Base-by-base conservation (phyloP, 2,888 invertebrate species). In the Ennomos erosarius region DNA sequence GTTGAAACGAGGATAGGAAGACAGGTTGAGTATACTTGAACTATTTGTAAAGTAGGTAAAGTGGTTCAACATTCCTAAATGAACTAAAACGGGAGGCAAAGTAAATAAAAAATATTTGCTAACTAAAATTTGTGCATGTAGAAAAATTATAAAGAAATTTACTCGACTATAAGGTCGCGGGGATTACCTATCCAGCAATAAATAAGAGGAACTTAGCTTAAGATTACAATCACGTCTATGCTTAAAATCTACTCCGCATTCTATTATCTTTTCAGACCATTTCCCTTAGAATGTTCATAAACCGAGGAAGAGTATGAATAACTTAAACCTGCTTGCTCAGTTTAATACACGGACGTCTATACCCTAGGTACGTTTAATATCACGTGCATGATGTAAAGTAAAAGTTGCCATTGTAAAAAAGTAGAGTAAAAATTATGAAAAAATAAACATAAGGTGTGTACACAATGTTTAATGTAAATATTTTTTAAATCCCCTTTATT, bases 251-350 rank as follows among this genome's bases (percentile, higher is more conserved):
- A 38, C 43, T 55, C 42, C 33, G 38, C 49, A 38, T 16, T 50
- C 35, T 36, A 56, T 39, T 50, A 55, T 55, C 48, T 55, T 45
- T 33, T 49, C 49, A 45, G 35, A 9, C 44, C 55, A 50, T 50
- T 56, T 56, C 43, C 33, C 44, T 39, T 37, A 40, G 26, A 50
- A 35, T 40, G 45, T 39, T 13, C 55, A 56, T 56, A 50, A 56
- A 50, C 34, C 39, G 43, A 35, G 37, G 37, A 13, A 48, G 55
- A 16, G 26, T 35, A 56, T 50, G 55, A 56, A 56, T 56, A 56
- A 56, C 49, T 50, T 56, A 37, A 56, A 35, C 40, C 50, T 49
- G 49, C 45, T 45, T 49, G 49, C 45, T 56, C 39, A 40, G 38
- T 43, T 44, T 55, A 49, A 55, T 44, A n/a, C n/a, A n/a, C n/a